Evolutionary conservation across 2,797 vertebrate species (phyloP).

Genomic region (Pterois miles): DNA sequence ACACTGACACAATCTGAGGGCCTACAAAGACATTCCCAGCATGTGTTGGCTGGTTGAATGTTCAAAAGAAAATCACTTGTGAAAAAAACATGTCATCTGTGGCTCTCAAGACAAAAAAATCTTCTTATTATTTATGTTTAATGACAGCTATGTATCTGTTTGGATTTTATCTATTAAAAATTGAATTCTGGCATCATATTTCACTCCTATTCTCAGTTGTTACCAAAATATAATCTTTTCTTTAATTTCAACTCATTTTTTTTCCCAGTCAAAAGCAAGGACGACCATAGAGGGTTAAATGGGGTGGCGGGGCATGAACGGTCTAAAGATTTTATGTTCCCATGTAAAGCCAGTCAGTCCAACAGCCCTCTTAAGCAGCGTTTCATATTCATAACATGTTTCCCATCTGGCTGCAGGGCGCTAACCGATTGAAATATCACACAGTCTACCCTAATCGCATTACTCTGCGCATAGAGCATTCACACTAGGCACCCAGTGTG

Average conservation of each 20-base stretch:
- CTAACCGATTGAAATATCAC: constrained; percentile 80
- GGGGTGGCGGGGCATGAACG: not conserved
- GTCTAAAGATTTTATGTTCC: constrained; percentile 37
- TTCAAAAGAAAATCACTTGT: not conserved
- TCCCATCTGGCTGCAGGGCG: constrained; percentile 67
- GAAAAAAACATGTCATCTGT: not conserved
- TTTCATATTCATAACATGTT: constrained; percentile 77
- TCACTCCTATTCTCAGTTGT: not conserved
- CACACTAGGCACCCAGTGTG: constrained; percentile 52
- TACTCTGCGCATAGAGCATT: constrained; percentile 71
- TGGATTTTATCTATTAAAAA: not conserved
- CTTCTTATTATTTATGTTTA: not conserved
- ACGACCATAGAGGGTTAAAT: constrained; percentile 24
- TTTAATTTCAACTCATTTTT: not conserved
- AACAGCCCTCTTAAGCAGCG: constrained; percentile 54
- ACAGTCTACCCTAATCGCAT: constrained; percentile 77
- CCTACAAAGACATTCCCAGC: not conserved
- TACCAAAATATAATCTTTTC: not conserved
- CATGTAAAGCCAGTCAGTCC: constrained; percentile 53
- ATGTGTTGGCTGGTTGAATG: not conserved
- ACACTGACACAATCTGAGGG: not conserved
- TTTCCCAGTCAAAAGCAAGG: not conserved
- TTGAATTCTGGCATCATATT: not conserved
- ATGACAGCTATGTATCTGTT: not conserved
- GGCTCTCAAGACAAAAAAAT: not conserved